Percentiles rank a stretch among this genome's conserved stretches.
phyloP scores from a whole-genome alignment of 2,797 vertebrate species.

The Hozukius guyotensis region DNA sequence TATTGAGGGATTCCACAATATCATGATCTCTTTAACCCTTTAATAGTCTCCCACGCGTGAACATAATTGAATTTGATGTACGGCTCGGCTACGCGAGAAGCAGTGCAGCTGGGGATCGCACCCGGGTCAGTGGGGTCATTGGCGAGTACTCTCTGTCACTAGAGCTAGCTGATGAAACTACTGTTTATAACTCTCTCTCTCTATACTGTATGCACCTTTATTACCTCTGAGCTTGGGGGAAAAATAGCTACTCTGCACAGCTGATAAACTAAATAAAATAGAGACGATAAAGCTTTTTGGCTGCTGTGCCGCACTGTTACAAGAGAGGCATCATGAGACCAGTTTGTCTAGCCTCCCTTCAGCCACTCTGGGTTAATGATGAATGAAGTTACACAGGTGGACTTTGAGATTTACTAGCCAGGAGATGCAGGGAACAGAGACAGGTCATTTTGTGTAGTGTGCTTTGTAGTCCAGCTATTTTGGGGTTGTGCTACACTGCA shows the following conservation, averaged over 20 bases:
- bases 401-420: conserved; percentile 38
- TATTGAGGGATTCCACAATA: neutral
- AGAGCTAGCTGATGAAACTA: neutral
- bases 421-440: conserved; percentile 13
- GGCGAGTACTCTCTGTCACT: neutral
- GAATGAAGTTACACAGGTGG: conserved; percentile 19
- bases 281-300: neutral
- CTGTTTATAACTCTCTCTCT: neutral
- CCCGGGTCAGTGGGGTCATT: neutral
- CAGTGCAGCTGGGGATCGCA: neutral
- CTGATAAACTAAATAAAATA: neutral
- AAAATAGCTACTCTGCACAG: neutral
- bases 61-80: neutral
- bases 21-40: neutral
- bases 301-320: neutral
- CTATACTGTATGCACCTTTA: neutral
- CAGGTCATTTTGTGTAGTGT: neutral
- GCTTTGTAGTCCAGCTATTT: conserved; percentile 1
- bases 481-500: conserved; percentile 7
- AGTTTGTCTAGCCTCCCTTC: conserved; percentile 15
- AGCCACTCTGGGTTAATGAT: conserved; percentile 12
- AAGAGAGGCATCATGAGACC: conserved; percentile 5
- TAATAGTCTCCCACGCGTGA: neutral
- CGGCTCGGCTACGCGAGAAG: neutral
- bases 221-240: neutral